Base-by-base conservation (phyloP, 2,797 vertebrate species). In the Cyclura pinguis region DNA sequence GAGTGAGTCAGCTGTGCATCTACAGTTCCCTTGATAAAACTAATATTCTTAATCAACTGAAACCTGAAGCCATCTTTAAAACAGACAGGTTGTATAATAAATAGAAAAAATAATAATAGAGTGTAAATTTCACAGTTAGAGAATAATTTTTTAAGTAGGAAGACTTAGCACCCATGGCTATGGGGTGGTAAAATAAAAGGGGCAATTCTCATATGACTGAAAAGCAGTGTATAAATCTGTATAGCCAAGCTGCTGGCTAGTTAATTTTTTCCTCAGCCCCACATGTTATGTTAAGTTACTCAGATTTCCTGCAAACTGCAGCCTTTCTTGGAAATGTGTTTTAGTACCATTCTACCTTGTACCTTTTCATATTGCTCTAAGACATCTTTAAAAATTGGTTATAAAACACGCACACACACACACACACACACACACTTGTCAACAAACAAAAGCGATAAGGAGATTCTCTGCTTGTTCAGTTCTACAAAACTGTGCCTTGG, bases 41-140 rank as follows among this genome's bases (percentile, higher is more conserved):
- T 92, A 92, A 88, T 83, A 92, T 83, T 92, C 22, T 91, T 90
- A 89, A 59, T 91, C 64, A 62, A 94, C 29, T 35, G 82, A 93
- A 95, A 89, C 32, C 90, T 27, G 89, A 84, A 92, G 27, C 77
- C 32, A 67, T 80, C 64, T 90, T 94, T 88, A 84, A 91, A 88
- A 95, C 88, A 94, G 50, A 84, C 38, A 91, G 38, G 5, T 74
- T 94, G 91, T 86, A 6, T 91, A 96, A 93, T 94, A 95, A 95
- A 91, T 88, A 93, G 24, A 93, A 84, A 92, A 95, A 96, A 95
- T 95, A 94, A 94, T 89, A 94, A 94, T 89, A 90, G 87, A 94
- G 92, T 95, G 94, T 95, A 94, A 85, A 96, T 96, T 96, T 95
- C 92, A 91, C 87, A 95, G 78, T 94, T 95, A 94, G 88, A 93